Evolutionary conservation across 2,797 vertebrate genomes (phyloP), one percentile per base, ranked within the genome.

Genomic region (Cyprinella venusta): DNA sequence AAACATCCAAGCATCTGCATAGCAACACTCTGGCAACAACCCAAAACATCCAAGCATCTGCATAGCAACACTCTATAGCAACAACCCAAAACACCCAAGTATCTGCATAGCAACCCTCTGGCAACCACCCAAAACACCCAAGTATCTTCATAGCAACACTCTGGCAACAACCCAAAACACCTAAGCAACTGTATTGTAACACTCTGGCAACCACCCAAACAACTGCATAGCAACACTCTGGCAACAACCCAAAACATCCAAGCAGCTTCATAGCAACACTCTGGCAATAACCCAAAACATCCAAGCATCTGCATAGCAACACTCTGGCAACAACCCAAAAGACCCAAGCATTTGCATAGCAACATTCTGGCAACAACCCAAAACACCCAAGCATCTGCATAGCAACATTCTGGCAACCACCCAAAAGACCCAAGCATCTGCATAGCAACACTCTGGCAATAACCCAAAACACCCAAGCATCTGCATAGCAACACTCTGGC

Each of bases 281-380:
- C 30, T 33, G 13, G 2, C 0, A 64, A 64, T 3, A 1, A 50
- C 16, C 13, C 16, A 50, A 45, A 42, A 42, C 36, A n/a, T 5
- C 33, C 33, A 3, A 7, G 6, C n/a, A 42, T 6, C 38, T 40
- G 19, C 38, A 42, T 42, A 69, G 38, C 12, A 69, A 69, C 38
- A 69, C 38, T 6, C 1, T 15, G 2, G 1, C 5, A 42, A 42
- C 38, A 2, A 4, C 12, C 2, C 2, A 42, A 10, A 36, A 67
- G 4, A 19, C 2, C 0, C 6, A 4, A 1, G 1, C 12, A 13
- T 0, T n/a, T 40, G 0, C 54, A 30, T 63, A 45, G 13, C 1
- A 40, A 40, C 38, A 48, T 7, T 0, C 3, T 19, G 2, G 1
- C 4, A 50, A 6, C 40, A 0, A 7, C 19, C 1, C 0, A 68